Conservation (phyloP, 2,113 vertebrate genomes). For the Odobenus rosmarus region DNA sequence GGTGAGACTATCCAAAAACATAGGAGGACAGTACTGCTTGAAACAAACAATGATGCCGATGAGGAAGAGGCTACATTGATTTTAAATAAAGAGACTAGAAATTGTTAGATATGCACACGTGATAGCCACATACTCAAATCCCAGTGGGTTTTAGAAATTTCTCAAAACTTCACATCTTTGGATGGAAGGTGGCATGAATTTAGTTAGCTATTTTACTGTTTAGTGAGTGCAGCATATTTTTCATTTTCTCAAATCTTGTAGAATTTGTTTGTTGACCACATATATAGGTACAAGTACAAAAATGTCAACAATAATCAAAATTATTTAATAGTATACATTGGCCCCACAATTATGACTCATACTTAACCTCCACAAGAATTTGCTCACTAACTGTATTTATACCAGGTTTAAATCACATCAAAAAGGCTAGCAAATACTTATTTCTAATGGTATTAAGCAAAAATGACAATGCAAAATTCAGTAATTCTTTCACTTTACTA, state of each 20-base stretch:
- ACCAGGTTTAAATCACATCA: not conserved
- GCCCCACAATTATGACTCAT: not conserved
- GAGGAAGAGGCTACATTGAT: constrained; percentile 83
- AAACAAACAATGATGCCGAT: constrained; percentile 88
- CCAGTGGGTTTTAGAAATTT: constrained; percentile 21
- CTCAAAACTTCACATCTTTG: not conserved
- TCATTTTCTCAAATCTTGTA: constrained; percentile 32
- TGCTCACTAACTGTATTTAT: not conserved
- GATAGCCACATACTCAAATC: constrained; percentile 46
- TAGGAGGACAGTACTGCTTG: constrained; percentile 97
- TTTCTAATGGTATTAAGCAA: constrained; percentile 37
- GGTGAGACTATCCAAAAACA: constrained; percentile 97
- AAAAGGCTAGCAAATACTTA: constrained; percentile 27
- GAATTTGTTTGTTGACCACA: constrained; percentile 27
- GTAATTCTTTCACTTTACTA: not conserved
- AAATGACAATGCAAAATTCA: constrained; percentile 24
- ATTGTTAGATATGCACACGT: constrained; percentile 71
- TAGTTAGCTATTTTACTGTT: constrained; percentile 36
- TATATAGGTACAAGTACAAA: not conserved
- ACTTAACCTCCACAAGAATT: constrained; percentile 24
- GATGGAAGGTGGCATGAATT: constrained; percentile 52
- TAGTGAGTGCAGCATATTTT: constrained; percentile 8
- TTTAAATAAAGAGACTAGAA: constrained; percentile 76
- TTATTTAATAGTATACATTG: constrained; percentile 29
- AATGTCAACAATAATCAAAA: constrained; percentile 47